Conservation (phyloP, 2,888 invertebrate species). For the Camptogramma bilineatum region DNA sequence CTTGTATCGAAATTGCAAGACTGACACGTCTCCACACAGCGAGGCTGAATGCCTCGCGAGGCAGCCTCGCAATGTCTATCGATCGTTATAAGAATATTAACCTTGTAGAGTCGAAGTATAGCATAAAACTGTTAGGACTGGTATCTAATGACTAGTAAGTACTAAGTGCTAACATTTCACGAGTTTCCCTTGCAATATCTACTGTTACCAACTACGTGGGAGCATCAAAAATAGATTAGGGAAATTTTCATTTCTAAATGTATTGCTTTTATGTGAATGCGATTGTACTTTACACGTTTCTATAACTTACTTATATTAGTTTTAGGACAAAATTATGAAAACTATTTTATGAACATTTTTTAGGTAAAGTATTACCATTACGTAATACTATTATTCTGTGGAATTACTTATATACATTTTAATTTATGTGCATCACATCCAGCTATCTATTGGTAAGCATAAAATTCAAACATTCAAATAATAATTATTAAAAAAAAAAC, state of each 20-base stretch:
- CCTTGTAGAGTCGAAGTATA: background rate
- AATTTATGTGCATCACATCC: no score
- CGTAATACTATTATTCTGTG: no score
- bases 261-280: background rate
- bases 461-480: no score
- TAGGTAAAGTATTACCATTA: no score
- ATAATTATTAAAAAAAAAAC: no score
- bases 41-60: no score
- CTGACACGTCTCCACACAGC: no score
- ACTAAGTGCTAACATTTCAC: background rate
- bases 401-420: no score
- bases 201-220: background rate
- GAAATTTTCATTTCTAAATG: slow-evolving; percentile 1
- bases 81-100: background rate
- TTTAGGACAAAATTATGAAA: background rate
- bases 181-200: background rate
- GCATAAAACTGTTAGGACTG: background rate
- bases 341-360: no score
- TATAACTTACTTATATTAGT: background rate
- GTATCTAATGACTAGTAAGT: background rate
- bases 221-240: slow-evolving; percentile 6
- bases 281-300: background rate
- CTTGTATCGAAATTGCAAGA: no score
- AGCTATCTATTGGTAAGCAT: no score
- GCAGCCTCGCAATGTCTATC: no score